phyloP scores from a whole-genome alignment of 2,113 vertebrate species.

The Trichechus manatus region DNA sequence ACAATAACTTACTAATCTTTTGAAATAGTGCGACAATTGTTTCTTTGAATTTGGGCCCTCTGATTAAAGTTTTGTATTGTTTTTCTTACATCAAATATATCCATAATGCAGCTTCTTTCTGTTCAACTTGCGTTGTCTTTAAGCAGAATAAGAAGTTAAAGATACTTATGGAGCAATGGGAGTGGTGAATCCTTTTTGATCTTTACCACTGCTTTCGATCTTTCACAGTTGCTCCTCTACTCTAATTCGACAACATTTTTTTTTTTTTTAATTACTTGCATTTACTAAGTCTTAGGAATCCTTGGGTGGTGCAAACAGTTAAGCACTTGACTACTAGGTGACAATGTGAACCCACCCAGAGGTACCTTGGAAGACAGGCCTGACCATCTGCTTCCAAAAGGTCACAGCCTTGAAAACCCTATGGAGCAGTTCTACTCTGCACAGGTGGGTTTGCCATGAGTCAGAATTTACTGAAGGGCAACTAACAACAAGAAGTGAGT shows the following conservation, averaged over 20 bases:
- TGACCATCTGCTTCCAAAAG: not conserved
- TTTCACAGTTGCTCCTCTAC: not conserved
- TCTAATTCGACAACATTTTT: not conserved
- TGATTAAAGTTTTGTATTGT: not conserved
- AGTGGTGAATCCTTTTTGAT: not conserved
- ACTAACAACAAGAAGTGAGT: not conserved
- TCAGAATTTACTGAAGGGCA: not conserved
- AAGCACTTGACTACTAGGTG: too few relatives aligned
- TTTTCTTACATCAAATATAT: not conserved
- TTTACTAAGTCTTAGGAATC: not conserved
- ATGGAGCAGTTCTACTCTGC: not conserved
- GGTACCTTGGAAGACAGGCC: too few relatives aligned
- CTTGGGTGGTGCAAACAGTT: too few relatives aligned
- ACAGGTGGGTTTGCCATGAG: not conserved
- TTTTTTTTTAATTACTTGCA: not conserved
- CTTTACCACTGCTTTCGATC: not conserved
- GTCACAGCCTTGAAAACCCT: not conserved
- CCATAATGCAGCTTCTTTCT: not conserved
- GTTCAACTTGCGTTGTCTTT: not conserved
- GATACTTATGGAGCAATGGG: not conserved
- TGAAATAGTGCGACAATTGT: not conserved
- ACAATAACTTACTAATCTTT: not conserved
- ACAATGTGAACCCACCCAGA: too few relatives aligned
- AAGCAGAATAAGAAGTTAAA: conserved; percentile 58
- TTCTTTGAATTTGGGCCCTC: conserved; percentile 28